phyloP scores from a whole-genome alignment of 92 coral and sea anemone genomes.

The Epizoanthus fatuus region DNA sequence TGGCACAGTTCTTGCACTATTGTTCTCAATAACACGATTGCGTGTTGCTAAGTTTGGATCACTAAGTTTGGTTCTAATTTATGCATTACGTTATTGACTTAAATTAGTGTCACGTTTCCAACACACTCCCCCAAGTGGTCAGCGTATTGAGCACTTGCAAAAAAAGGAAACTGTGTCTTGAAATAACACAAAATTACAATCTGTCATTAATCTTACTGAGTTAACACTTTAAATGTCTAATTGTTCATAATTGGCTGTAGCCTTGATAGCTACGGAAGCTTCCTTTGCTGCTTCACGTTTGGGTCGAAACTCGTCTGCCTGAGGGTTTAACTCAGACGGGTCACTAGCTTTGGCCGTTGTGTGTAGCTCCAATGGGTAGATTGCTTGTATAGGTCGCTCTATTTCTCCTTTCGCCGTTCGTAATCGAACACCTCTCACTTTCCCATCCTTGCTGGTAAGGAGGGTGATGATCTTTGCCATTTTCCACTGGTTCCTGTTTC shows the following conservation, averaged over 20 bases:
- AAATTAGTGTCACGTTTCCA: not conserved
- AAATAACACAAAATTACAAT: too few species aligned
- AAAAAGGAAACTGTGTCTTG: too few species aligned
- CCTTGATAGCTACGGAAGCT: not conserved
- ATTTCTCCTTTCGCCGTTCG: conserved; percentile 8
- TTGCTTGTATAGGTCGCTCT: not conserved
- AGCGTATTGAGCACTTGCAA: not conserved
- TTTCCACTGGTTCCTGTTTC: conserved; percentile 20
- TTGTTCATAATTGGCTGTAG: not conserved
- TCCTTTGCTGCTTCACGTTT: not conserved
- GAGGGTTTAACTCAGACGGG: not conserved
- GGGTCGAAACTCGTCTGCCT: not conserved
- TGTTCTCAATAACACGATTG: too few species aligned
- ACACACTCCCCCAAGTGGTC: not conserved
- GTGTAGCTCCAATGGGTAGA: not conserved
- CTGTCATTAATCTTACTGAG: too few species aligned
- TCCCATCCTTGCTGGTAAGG: conserved; percentile 32
- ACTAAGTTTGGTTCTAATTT: too few species aligned
- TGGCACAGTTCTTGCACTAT: too few species aligned
- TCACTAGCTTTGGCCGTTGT: not conserved
- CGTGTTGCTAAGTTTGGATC: too few species aligned
- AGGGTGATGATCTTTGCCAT: not conserved
- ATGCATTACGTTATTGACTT: too few species aligned
- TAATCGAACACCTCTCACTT: conserved; percentile 8
- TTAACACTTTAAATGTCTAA: not conserved